These are phyloP conservation scores for Cygnus olor DNA, from an alignment of 2,797 vertebrate species.

Conservation along the genomic window DNA sequence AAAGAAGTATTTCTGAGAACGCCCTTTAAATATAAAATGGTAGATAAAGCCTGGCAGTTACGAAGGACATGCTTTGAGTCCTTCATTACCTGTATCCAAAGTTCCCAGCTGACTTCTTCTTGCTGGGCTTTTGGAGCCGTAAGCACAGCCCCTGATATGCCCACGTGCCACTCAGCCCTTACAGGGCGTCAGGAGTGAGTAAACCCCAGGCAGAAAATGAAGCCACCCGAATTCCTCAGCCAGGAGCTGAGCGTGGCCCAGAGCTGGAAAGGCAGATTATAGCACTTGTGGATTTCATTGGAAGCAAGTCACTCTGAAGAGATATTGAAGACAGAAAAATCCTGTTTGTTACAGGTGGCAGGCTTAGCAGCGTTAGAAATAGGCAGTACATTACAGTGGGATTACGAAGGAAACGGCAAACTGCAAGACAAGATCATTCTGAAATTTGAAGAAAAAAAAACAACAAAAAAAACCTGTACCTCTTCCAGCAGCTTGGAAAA, in stretches of 20 bases:
- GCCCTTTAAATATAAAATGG: background rate
- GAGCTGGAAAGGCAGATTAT: background rate
- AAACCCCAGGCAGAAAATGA: background rate
- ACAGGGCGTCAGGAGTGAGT: accelerated
- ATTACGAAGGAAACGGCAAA: background rate
- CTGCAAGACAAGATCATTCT: background rate
- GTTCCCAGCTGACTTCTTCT: background rate
- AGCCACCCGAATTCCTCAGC: background rate
- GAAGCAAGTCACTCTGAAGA: background rate
- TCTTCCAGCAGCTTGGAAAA: constrained; percentile 2
- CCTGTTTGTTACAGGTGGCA: background rate
- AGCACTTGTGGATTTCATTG: background rate
- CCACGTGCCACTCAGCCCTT: accelerated
- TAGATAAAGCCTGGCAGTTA: background rate
- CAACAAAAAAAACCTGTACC: background rate
- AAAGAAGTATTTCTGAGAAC: background rate
- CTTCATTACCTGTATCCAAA: background rate
- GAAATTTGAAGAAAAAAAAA: background rate
- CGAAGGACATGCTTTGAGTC: background rate
- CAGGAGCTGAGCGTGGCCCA: background rate
- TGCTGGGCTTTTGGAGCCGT: background rate
- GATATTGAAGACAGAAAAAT: background rate
- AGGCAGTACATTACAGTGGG: background rate
- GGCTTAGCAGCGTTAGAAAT: background rate
- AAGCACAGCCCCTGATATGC: background rate